Conservation (phyloP, 1,140 invertebrate genomes). For the Aporrectodea caliginosa region DNA sequence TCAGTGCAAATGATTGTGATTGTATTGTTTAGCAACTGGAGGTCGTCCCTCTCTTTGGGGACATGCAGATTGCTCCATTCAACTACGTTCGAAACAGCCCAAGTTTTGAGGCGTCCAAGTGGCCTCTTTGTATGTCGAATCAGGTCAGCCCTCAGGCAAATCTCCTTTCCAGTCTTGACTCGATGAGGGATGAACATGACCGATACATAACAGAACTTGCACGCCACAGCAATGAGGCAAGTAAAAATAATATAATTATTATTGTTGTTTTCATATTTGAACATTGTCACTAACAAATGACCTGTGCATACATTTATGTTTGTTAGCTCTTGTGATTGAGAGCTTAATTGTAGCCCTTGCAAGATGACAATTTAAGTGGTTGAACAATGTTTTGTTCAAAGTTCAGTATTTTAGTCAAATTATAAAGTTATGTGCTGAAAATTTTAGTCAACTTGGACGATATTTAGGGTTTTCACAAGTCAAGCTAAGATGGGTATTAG, state of each 20-base stretch:
- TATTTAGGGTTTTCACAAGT: too few relatives aligned
- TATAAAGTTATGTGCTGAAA: too few relatives aligned
- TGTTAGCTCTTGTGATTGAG: too few relatives aligned
- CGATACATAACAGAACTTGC: constrained; percentile 96
- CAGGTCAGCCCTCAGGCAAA: constrained; percentile 83
- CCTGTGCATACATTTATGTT: too few relatives aligned
- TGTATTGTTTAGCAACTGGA: constrained; percentile 66
- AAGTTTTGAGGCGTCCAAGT: constrained; percentile 86
- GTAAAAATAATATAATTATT: constrained; percentile 16
- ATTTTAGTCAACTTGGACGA: too few relatives aligned
- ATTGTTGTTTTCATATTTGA: constrained; percentile 2
- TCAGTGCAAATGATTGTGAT: background rate
- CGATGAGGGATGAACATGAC: constrained; percentile 93
- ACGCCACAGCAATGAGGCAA: constrained; percentile 86
- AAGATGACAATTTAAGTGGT: too few relatives aligned
- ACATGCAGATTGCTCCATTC: constrained; percentile 99
- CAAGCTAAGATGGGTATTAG: too few relatives aligned
- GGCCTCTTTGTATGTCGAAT: constrained; percentile 74
- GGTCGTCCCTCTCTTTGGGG: constrained; percentile 96
- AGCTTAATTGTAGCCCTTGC: too few relatives aligned
- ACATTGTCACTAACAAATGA: constrained; percentile 32
- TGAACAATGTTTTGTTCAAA: too few relatives aligned
- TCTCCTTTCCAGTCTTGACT: constrained; percentile 89
- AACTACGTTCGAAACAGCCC: constrained; percentile 95
- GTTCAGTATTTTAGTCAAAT: too few relatives aligned